phyloP scores from a whole-genome alignment of 2,888 invertebrate genomes.

The Hymenopus coronatus region DNA sequence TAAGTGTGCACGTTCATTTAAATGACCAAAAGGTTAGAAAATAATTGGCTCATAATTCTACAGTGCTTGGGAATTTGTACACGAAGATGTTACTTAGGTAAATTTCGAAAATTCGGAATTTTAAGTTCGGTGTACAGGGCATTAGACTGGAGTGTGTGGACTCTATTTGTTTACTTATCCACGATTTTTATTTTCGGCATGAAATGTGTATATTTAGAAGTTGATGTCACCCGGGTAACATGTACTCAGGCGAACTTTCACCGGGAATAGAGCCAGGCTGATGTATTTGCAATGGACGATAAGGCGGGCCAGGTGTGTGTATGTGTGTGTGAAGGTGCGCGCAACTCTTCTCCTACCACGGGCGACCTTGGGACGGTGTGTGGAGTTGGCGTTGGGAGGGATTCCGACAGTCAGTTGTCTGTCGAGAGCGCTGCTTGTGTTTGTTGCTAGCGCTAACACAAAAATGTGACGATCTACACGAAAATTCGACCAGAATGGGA shows the following conservation, averaged over 20 bases:
- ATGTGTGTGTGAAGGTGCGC: slow-evolving; percentile 8
- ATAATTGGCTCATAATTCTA: too few species aligned
- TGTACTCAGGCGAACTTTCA: background rate
- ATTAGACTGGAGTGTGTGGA: background rate
- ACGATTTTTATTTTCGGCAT: background rate
- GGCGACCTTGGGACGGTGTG: slow-evolving; percentile 12
- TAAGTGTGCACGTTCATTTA: too few species aligned
- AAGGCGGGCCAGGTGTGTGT: background rate
- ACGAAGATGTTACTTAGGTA: too few species aligned
- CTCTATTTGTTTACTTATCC: background rate
- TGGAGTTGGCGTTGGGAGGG: background rate
- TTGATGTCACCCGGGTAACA: background rate
- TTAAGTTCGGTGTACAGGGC: background rate
- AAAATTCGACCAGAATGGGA: background rate
- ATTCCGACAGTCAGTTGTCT: background rate
- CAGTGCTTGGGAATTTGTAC: too few species aligned
- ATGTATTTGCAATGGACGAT: background rate
- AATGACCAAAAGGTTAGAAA: too few species aligned
- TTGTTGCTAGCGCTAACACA: background rate
- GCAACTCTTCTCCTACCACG: background rate
- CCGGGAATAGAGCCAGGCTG: background rate
- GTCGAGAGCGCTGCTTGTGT: background rate
- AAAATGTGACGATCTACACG: background rate
- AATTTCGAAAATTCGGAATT: too few species aligned
- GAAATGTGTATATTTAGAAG: background rate